A percentile compares a stretch with the other conserved stretches of the same genome.
Conservation (phyloP, 2,888 invertebrate genomes). For the Neoitamus cyanurus region DNA sequence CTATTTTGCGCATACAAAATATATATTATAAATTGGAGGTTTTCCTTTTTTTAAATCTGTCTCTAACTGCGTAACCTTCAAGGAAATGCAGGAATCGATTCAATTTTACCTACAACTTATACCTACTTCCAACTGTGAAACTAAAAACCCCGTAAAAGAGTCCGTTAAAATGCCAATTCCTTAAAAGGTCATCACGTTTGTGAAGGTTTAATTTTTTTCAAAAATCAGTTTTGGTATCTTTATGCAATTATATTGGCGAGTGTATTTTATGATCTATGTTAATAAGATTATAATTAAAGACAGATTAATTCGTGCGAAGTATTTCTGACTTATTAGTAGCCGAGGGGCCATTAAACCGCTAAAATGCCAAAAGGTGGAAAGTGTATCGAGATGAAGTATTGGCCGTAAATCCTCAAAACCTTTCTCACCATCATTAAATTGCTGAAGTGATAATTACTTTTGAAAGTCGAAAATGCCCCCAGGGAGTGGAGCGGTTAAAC, state of each 20-base stretch:
- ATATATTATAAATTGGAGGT: too few species aligned
- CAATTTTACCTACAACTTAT: background rate
- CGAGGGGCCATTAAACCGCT: background rate
- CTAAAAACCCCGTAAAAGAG: background rate
- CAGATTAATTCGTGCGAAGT: background rate
- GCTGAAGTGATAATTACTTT: background rate
- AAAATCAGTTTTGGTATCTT: background rate
- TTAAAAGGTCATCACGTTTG: background rate
- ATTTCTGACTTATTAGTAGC: background rate
- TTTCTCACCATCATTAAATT: background rate
- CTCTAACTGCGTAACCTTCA: too few species aligned
- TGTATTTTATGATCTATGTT: background rate
- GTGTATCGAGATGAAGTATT: background rate
- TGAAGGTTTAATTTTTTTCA: background rate
- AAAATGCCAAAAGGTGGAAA: background rate
- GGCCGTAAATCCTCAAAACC: background rate
- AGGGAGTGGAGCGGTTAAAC: background rate
- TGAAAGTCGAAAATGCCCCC: background rate
- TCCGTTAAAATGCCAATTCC: background rate
- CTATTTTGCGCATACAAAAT: too few species aligned
- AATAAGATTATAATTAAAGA: background rate
- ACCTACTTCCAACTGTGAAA: too few species aligned
- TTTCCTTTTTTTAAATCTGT: too few species aligned
- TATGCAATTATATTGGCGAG: background rate
- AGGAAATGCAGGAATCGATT: too few species aligned